A percentile compares a stretch with the other conserved stretches of the same genome.
Conservation (phyloP, 2,113 vertebrate species). For the Platanista minor region DNA sequence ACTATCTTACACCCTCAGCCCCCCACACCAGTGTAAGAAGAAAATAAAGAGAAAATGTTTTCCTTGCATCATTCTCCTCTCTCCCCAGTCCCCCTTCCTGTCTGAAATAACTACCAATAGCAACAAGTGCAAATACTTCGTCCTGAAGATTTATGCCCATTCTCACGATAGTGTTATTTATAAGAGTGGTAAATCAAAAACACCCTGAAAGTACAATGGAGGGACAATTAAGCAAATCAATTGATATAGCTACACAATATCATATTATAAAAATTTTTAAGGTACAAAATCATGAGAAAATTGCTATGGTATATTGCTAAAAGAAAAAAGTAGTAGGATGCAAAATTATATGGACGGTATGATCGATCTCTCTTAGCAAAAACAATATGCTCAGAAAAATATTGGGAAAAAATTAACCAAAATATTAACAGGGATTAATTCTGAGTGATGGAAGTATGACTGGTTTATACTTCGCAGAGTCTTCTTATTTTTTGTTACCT, state of each 20-base stretch:
- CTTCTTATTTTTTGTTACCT: background rate
- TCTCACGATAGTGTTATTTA: background rate
- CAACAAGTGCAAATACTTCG: background rate
- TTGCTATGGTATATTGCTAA: background rate
- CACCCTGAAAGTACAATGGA: background rate
- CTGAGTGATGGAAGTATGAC: background rate
- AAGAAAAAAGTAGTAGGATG: background rate
- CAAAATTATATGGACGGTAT: background rate
- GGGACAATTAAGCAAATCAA: background rate
- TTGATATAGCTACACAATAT: background rate
- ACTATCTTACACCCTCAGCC: background rate
- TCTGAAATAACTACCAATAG: background rate
- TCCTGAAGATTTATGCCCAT: background rate
- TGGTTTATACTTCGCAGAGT: background rate
- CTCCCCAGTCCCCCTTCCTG: background rate
- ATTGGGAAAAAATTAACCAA: background rate
- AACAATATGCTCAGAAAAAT: background rate
- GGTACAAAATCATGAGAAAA: background rate
- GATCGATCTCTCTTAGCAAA: background rate
- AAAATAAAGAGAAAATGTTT: background rate
- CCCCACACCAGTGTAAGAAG: background rate
- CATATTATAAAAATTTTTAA: background rate
- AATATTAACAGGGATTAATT: background rate
- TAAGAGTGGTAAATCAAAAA: background rate
- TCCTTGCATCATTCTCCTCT: background rate